Evolutionary conservation across 2,797 vertebrate genomes (phyloP), one percentile per base, ranked within the genome.

Genomic region (Acomys russatus): DNA sequence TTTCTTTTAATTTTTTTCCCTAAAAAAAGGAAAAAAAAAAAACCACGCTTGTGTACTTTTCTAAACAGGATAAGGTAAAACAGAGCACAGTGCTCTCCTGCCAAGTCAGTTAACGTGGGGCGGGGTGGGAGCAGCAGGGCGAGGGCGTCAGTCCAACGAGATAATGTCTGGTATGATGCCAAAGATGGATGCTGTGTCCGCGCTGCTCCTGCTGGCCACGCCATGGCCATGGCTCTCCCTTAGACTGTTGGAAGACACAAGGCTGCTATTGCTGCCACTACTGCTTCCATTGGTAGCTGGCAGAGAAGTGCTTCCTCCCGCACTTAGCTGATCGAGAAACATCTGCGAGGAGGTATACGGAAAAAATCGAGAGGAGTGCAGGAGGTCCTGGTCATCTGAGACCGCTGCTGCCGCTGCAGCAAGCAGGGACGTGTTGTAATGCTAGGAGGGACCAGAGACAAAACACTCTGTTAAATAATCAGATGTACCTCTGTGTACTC

Each of bases 141-240:
- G 30, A 49, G 89, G 51, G 87, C 94, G 97, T 99, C 99, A 99
- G 99, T 99, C 99, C 99, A 99, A 98, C 0, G 99, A 99, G 97
- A 99, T 99, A 87, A 99, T 99, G 88, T 99, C 99, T 2, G 99
- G 99, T 89, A 99, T 99, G 97, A 99, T 99, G 64, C 99, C 99
- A 56, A 99, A 99, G 98, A 99, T 99, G n/a, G 99, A 99, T 0
- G 99, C 99, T 2, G 99, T 98, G 96, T 99, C 99, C 0, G 99
- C 94, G 98, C 98, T 95, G 97, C 99, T 99, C 97, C 99, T 98
- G 20, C 96, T 96, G 98, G 99, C 91, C 70, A 98, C 98, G 8
- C 99, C 33, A 98, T 99, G 98, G 92, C 99, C 98, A 92, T 99
- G 99, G 91, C 97, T 98, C 97, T 99, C 99, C 17, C 99, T 98